phyloP scores from a whole-genome alignment of 1,140 invertebrate species.

The Scaptomyza graminum region DNA sequence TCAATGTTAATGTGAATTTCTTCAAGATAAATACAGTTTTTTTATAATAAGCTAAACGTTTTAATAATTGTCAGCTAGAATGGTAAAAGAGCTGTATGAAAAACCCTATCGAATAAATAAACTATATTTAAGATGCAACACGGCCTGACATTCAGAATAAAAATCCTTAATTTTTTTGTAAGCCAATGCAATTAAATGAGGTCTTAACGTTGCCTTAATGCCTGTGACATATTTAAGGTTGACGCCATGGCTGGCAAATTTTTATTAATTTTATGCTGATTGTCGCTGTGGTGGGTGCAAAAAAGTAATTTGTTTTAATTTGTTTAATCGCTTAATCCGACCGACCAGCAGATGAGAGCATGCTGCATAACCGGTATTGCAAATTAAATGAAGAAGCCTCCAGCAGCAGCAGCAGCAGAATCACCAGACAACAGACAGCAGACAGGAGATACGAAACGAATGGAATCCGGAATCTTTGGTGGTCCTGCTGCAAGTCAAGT shows the following conservation, averaged over 20 bases:
- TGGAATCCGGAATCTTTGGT: constrained; percentile 59
- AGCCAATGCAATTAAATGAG: constrained; percentile 3
- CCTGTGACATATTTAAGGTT: constrained; percentile 58
- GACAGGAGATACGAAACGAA: constrained; percentile 23
- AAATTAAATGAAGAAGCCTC: constrained; percentile 57
- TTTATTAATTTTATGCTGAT: constrained; percentile 77
- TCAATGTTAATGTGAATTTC: no score
- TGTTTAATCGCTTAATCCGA: constrained; percentile 82
- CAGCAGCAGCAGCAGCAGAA: constrained; percentile 6
- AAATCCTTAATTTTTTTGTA: background rate
- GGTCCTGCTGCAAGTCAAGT: constrained; percentile 57
- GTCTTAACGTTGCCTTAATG: constrained; percentile 31
- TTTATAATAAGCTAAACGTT: no score
- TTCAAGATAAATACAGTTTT: no score
- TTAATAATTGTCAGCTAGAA: no score
- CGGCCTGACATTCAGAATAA: no score
- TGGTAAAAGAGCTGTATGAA: no score
- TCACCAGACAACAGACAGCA: background rate
- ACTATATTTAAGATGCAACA: no score
- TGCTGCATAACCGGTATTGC: constrained; percentile 58
- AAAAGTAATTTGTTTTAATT: constrained; percentile 83
- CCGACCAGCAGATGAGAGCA: constrained; percentile 18
- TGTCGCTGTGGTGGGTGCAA: constrained; percentile 78
- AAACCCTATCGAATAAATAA: no score
- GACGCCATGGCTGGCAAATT: constrained; percentile 64